A percentile compares a stretch with the other conserved stretches of the same genome.
phyloP scores from a whole-genome alignment of 1,140 invertebrate genomes.

The Pseudomyrmex sp. region DNA sequence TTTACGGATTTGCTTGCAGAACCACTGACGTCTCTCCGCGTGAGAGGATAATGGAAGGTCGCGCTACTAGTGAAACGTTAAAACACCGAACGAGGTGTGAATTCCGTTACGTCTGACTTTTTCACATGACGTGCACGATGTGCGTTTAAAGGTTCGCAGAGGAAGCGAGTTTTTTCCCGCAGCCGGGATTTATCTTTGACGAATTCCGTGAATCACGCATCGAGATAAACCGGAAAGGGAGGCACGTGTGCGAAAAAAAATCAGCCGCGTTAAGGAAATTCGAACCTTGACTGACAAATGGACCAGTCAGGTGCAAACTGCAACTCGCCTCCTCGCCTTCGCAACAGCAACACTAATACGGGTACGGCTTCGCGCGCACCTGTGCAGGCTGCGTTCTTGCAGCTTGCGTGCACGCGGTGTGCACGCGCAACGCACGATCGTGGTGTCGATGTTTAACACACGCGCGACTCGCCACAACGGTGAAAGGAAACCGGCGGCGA shows the following conservation, averaged over 20 bases:
- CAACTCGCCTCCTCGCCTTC: constrained; percentile 15
- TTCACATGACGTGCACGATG: not conserved
- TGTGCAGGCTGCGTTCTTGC: constrained; percentile 29
- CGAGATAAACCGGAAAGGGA: not conserved
- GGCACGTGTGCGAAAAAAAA: not conserved
- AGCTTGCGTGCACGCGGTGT: constrained; percentile 2
- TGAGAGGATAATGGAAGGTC: constrained; percentile 10
- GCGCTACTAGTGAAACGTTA: constrained; percentile 6
- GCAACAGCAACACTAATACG: constrained; percentile 17
- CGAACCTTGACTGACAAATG: constrained; percentile 51
- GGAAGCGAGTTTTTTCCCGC: not conserved
- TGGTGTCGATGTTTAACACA: not conserved
- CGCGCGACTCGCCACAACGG: not conserved
- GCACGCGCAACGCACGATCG: not conserved
- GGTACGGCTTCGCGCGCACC: constrained; percentile 24
- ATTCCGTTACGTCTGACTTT: constrained; percentile 17
- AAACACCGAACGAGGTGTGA: not conserved
- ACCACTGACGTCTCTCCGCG: not conserved
- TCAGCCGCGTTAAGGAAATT: constrained; percentile 11
- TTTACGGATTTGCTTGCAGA: no score
- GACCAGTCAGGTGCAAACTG: constrained; percentile 39
- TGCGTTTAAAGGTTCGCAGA: not conserved
- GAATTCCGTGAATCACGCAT: not conserved
- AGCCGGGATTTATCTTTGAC: not conserved
- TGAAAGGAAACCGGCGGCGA: constrained; percentile 61